These are phyloP conservation scores for Turnix velox DNA, from an alignment of 2,113 vertebrate genomes.

Conservation along the genomic window DNA sequence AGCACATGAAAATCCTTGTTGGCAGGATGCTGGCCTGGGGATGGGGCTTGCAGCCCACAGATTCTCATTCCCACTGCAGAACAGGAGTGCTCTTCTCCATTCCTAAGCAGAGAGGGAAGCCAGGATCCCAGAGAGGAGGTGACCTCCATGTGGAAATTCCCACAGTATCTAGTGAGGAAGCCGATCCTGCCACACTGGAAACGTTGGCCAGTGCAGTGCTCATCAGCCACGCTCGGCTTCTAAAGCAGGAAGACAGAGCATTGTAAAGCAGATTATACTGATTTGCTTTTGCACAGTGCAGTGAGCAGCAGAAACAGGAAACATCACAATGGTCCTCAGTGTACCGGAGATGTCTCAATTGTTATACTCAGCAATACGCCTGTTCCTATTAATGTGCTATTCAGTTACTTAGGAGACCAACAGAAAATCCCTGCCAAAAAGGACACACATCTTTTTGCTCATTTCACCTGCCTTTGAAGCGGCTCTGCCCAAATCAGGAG, in stretches of 20 bases:
- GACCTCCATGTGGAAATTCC: slow-evolving; percentile 17
- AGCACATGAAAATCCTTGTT: neutral
- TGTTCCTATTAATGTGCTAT: slow-evolving; percentile 50
- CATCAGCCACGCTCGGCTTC: neutral
- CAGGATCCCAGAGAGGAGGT: neutral
- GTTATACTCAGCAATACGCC: slow-evolving; percentile 58
- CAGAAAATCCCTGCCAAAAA: neutral
- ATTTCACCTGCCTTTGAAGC: neutral
- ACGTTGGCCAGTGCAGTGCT: neutral
- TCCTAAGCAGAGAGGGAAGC: neutral
- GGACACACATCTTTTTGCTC: neutral
- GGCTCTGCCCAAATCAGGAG: neutral
- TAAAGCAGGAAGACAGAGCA: slow-evolving; percentile 63
- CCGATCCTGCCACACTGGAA: neutral
- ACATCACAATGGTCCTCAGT: slow-evolving; percentile 64
- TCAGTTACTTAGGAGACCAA: neutral
- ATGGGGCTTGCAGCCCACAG: neutral
- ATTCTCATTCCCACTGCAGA: neutral
- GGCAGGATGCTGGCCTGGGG: neutral
- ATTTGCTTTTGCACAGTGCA: slow-evolving; percentile 34
- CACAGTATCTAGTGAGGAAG: neutral
- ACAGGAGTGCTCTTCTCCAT: neutral
- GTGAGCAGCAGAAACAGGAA: slow-evolving; percentile 65
- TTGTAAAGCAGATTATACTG: slow-evolving; percentile 38
- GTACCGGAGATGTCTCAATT: slow-evolving; percentile 69